Base-by-base conservation (phyloP, 2,113 vertebrate genomes). In the Paraplagusia blochii region DNA sequence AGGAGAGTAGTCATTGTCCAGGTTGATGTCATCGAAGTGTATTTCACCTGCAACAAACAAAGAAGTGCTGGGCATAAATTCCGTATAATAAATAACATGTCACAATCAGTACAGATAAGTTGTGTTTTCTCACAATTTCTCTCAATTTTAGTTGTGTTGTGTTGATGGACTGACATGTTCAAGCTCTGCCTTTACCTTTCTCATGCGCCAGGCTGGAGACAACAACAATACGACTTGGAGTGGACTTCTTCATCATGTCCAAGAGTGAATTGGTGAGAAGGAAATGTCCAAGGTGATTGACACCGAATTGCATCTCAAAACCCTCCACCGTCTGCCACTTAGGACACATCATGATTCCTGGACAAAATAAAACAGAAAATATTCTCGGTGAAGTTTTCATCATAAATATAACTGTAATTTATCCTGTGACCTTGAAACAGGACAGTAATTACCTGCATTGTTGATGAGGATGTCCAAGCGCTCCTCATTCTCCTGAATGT, bases 251-350 rank as follows among this genome's bases (percentile, higher is more conserved):
- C 54, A 91, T 67, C 73, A 89, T 39, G 48, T 91, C 85, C 1
- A 88, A 76, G 12, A 92, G 88, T 53, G 80, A 74, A 65, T 89
- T 86, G 38, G 90, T 91, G 29, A 91, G 74, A 18, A 92, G 88
- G 55, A 91, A 91, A 69, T 90, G 90, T 51, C 88, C 88, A 51
- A 92, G 63, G 63, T 91, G 90, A 60, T 92, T 92, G 12, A 91
- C 89, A 0, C 88, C 88, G 51, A 91, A 85, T 79, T 92, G 90
- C 90, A 91, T 90, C 74, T 91, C 90, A 76, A 90, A 92, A 17
- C 86, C 85, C 2, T 92, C 89, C 9, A 87, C 60, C 0, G 90
- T 92, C 63, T 68, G 54, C 85, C 86, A 88, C 63, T 90, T 87
- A 3, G 90, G 88, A 76, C 90, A 90, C 85, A 85, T 85, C 87